Percentiles rank a stretch among this genome's conserved stretches.
Evolutionary conservation across 2,888 invertebrate species (phyloP).

Genomic region (Sphinx pinastri): DNA sequence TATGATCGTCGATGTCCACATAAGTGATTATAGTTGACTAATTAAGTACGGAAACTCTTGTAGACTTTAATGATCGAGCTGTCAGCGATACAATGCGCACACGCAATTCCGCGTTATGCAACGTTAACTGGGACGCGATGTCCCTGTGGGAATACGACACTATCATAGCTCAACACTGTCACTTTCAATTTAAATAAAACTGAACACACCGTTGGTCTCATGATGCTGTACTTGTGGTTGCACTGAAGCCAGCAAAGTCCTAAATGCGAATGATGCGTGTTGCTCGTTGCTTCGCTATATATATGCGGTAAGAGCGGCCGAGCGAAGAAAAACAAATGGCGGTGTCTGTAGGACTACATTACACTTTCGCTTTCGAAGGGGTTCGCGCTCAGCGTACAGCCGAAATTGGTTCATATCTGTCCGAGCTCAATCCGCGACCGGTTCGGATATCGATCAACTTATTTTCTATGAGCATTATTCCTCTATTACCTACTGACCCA

Average conservation of each 20-base stretch:
- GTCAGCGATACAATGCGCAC: constrained; percentile 51
- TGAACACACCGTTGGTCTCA: constrained; percentile 82
- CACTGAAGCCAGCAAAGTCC: constrained; percentile 83
- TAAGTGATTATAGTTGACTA: constrained; percentile 55
- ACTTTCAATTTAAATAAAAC: constrained; percentile 45
- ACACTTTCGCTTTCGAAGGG: constrained; percentile 83
- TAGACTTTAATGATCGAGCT: constrained; percentile 56
- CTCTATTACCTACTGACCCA: neutral
- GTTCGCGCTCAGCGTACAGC: constrained; percentile 58
- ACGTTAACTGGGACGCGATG: constrained; percentile 33
- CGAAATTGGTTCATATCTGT: constrained; percentile 72
- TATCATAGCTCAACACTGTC: constrained; percentile 46
- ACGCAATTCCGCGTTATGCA: constrained; percentile 69
- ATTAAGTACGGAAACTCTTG: constrained; percentile 56
- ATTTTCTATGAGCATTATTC: neutral
- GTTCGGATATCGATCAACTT: constrained; percentile 39
- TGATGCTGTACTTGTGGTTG: constrained; percentile 81
- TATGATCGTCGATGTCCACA: constrained; percentile 43
- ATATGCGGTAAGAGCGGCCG: constrained; percentile 79
- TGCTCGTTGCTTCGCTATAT: constrained; percentile 74
- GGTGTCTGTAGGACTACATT: constrained; percentile 74
- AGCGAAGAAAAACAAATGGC: constrained; percentile 79
- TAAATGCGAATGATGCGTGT: constrained; percentile 84
- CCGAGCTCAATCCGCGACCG: constrained; percentile 41
- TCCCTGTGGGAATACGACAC: constrained; percentile 17